phyloP scores from a whole-genome alignment of 2,797 vertebrate genomes.

The Tolypeutes matacus region DNA sequence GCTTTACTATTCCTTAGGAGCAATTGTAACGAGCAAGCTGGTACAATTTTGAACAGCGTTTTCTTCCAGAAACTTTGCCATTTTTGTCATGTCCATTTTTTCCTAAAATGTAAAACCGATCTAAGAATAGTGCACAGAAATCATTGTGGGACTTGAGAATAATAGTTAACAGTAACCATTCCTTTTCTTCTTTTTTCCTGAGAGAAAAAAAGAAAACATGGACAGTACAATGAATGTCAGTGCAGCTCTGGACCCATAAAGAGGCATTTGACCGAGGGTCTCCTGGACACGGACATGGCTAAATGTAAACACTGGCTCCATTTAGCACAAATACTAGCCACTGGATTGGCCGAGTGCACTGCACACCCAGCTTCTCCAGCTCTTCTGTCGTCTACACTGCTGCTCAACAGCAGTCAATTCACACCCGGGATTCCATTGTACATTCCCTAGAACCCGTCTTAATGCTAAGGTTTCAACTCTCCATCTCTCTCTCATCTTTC shows the following conservation, averaged over 20 bases:
- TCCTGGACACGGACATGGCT: background rate
- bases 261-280: background rate
- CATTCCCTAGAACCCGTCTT: background rate
- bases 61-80: background rate
- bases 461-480: background rate
- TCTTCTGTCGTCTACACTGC: rapidly evolving
- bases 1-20: background rate
- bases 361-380: rapidly evolving
- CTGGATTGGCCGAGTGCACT: rapidly evolving
- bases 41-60: background rate
- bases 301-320: background rate
- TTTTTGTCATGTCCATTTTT: background rate
- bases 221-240: background rate
- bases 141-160: background rate
- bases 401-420: background rate
- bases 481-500: background rate
- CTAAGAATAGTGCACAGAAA: background rate
- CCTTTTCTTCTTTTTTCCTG: background rate
- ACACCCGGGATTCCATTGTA: background rate
- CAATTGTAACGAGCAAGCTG: background rate
- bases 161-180: background rate
- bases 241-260: background rate
- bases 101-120: background rate
- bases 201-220: background rate
- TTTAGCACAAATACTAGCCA: rapidly evolving